Base-by-base conservation (phyloP, 2,797 vertebrate species). In the Ceryle rudis region DNA sequence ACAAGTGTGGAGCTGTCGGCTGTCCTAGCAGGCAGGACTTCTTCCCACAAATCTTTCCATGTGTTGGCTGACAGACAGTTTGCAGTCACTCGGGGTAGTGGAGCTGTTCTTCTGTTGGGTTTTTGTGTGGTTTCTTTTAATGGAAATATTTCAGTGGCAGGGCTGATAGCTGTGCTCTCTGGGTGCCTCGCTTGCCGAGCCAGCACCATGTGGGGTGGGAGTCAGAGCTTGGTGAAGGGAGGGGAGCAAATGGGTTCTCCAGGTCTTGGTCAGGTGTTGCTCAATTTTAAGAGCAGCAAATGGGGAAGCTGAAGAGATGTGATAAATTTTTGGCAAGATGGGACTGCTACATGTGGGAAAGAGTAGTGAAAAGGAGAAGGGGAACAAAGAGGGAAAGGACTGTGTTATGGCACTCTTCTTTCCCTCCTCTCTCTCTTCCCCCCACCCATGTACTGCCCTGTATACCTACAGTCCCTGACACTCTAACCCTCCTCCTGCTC, bases 1-100 rank as follows among this genome's bases (percentile, higher is more conserved):
- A 69, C 93, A 95, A 71, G 89, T 57, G 54, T 62, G 73, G 37
- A 96, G 55, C 67, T 89, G 66, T 28, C 13, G 4, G 31, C 26
- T 96, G 62, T 97, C 90, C 70, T 57, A 46, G 60, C 64, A 79
- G 85, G 65, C 71, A 86, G 65, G 73, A 4, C 41, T 87, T 83
- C 51, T 77, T 85, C 83, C 67, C 81, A 82, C 47, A 72, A 17
- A 58, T 67, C 70, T 91, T 75, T 88, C 81, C 37, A 6, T 2
- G 0, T 80, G 54, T 66, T 88, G 89, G 35, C 67, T 81, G 91
- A 62, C 5, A 7, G 87, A 71, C 37, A 49, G 79, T 72, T 72
- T 83, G 23, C 26, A 55, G 51, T 74, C 17, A 3, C 61, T 54
- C 25, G 2, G 25, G 58, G 20, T 39, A 22, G 37, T n/a, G 33